Conservation (phyloP, 2,797 vertebrate species). For the Rhinophrynus dorsalis region DNA sequence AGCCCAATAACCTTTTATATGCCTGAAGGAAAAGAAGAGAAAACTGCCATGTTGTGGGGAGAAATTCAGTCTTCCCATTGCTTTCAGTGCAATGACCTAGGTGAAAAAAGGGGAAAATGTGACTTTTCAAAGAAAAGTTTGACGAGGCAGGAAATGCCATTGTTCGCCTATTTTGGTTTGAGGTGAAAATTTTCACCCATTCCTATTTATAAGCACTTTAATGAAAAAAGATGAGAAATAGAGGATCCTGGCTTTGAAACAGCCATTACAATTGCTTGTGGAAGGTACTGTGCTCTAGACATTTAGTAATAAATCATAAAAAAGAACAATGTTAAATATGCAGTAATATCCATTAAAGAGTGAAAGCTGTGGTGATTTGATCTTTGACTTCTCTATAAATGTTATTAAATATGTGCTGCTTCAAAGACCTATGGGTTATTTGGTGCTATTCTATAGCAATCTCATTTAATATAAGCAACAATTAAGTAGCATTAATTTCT, state of each 20-base stretch:
- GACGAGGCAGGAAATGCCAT: too few species aligned
- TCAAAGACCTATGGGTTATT: conserved; percentile 34
- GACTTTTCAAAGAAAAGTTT: too few species aligned
- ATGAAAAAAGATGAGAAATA: background rate
- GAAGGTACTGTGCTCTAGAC: conserved; percentile 2
- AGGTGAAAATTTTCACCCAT: too few species aligned
- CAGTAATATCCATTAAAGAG: conserved; percentile 38
- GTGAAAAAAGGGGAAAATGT: too few species aligned
- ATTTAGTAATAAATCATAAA: conserved; percentile 38
- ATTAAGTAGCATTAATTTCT: conserved; percentile 40
- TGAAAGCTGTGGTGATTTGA: conserved; percentile 41
- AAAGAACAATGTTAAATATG: conserved; percentile 30
- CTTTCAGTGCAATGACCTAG: too few species aligned
- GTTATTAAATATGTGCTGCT: conserved; percentile 32
- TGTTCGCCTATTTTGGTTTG: too few species aligned
- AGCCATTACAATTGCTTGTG: background rate
- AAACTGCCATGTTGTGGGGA: too few species aligned
- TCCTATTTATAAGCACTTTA: too few species aligned
- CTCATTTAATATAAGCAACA: conserved; percentile 36
- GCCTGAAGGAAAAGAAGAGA: too few species aligned
- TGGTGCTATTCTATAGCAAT: conserved; percentile 28
- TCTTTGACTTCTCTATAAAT: conserved; percentile 42
- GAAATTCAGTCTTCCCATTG: too few species aligned
- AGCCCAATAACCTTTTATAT: too few species aligned
- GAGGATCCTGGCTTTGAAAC: background rate